Base-by-base conservation (phyloP, 2,888 invertebrate species). In the Cephus runcator region DNA sequence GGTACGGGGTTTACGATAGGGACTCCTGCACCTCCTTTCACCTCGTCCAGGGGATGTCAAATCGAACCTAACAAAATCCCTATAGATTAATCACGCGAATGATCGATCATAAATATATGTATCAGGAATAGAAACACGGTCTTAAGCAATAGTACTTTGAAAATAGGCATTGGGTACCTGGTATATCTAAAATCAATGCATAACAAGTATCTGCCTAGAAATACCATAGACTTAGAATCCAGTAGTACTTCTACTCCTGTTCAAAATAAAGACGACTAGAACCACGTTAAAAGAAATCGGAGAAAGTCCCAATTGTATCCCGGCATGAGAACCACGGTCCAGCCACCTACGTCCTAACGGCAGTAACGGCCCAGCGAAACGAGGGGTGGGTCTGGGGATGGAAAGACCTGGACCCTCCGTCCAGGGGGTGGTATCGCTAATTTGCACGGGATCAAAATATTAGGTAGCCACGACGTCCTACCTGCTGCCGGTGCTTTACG, bases 21-120 rank as follows among this genome's bases (percentile, higher is more conserved):
- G 73, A 77, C 36, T 77, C 69, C 33, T 69, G 9, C 36, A 73
- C 31, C 35, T 73, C 35, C 69, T 69, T 75, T 77, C 77, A 77
- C 77, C 75, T 77, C 71, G 73, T 35, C 34, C 75, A 77, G 77
- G 36, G 77, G 75, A 77, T 77, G 69, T 77, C 77, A 77, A 77
- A 77, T 71, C 33, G 68, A 68, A 2, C 36, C 34, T 35, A 34
- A 30, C 56, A 56, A 30, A 74, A 73, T 73, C 31, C 34, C 23
- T 30, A 35, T 40, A 23, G 23, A 56, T 56, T 15, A 56, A 56
- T 23, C 56, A 56, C 56, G 0, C 23, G 15, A 56, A 40, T 0
- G 15, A 15, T 40, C 15, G 15, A 40, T 40, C 15, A 40, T 23
- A 23, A 0, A 23, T 40, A 36, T 40, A 6, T 23, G 15, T 4